Evolutionary conservation across 2,797 vertebrate genomes (phyloP), one percentile per base, ranked within the genome.

Genomic region (Tokudaia muenninki): DNA sequence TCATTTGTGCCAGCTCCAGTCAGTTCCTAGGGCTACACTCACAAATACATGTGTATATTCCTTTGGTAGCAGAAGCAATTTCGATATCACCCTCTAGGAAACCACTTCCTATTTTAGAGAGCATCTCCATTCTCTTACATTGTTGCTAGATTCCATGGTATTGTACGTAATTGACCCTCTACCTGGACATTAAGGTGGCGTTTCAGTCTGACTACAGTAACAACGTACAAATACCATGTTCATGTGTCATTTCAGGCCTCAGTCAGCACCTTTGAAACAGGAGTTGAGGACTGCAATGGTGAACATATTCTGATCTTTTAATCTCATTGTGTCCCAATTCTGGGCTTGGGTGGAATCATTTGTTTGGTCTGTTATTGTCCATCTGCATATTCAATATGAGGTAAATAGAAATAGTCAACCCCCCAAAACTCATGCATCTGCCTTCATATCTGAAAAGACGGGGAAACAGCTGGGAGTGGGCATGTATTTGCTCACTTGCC

Each of bases 401-500:
- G 34, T 70, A 72, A 87, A 37, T 55, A 72, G 41, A 72, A 87
- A 87, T 72, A 72, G 84, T 87, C n/a, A 55, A 37, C 12, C 65
- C 50, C 70, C 34, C 1, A 55, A 37, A n/a, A 29, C 3, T 24
- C 65, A 72, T 3, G 14, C 47, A 74, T n/a, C 65, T 17, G 37
- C 77, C n/a, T 84, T 95, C 41, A 72, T 91, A 80, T 41, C 19
- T 47, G 37, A 65, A 75, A 52, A 83, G 37, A 55, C 44, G 31
- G 61, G 50, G 17, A 67, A 44, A 24, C 93, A 87, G 59, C 50
- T 95, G 29, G 24, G 41, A 91, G 75, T 65, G 24, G n/a, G 21
- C 55, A 92, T n/a, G 65, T 90, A 92, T 5, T 84, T 84, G 70
- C n/a, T 92, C 52, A 55, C 31, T 80, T 91, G 63, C 55, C 44